phyloP scores from a whole-genome alignment of 2,113 vertebrate genomes.

The Albula glossodonta region DNA sequence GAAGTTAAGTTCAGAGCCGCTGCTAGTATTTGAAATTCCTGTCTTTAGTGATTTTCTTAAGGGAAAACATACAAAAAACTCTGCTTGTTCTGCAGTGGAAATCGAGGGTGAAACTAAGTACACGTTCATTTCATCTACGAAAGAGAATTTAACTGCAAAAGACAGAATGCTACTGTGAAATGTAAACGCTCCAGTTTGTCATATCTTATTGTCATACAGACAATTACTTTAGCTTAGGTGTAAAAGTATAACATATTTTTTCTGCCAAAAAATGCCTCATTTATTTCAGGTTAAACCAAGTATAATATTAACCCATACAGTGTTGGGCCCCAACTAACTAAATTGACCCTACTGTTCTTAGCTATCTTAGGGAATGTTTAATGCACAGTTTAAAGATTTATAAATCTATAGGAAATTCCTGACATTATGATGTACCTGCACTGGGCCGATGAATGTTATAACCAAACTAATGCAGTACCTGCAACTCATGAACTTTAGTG shows the following conservation, averaged over 20 bases:
- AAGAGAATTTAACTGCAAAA: too few species aligned
- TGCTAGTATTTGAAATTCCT: too few species aligned
- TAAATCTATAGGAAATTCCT: slow-evolving; percentile 84
- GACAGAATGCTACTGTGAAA: too few species aligned
- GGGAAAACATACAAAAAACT: too few species aligned
- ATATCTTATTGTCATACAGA: too few species aligned
- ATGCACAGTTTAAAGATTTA: slow-evolving; percentile 82
- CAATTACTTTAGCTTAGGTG: neutral
- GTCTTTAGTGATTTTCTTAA: too few species aligned
- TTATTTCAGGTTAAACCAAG: neutral
- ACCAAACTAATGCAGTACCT: slow-evolving; percentile 85
- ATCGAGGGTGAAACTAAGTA: too few species aligned
- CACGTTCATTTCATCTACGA: too few species aligned
- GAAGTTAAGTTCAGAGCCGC: too few species aligned
- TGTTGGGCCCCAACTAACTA: too few species aligned
- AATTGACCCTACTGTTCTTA: slow-evolving; percentile 45
- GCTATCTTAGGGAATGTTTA: slow-evolving; percentile 81
- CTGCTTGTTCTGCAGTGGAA: too few species aligned
- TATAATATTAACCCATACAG: neutral
- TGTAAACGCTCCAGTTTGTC: too few species aligned
- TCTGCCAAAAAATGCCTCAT: neutral
- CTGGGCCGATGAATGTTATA: slow-evolving; percentile 86
- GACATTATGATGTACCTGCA: slow-evolving; percentile 85
- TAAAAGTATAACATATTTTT: neutral
- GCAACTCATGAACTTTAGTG: slow-evolving; percentile 89